A percentile compares a stretch with the other conserved stretches of the same genome.
Evolutionary conservation across 2,888 invertebrate genomes (phyloP).

Genomic region (Xestoiulus laeticollis): DNA sequence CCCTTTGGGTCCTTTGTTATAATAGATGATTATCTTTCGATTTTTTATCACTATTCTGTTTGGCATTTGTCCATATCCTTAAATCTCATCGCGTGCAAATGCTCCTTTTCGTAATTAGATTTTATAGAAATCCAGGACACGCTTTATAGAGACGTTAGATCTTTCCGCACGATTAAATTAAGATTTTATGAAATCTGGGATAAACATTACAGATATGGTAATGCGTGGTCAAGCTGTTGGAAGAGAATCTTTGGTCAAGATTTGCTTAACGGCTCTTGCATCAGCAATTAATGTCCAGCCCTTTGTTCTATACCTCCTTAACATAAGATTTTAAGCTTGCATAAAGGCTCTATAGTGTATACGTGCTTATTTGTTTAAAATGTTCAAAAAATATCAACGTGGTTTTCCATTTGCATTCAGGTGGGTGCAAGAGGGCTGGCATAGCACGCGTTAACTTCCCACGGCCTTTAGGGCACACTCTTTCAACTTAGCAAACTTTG

Average conservation of each 20-base stretch:
- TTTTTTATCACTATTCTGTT: neutral
- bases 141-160: neutral
- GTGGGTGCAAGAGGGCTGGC: neutral
- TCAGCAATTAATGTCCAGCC: neutral
- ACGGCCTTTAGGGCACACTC: slow-evolving; percentile 49
- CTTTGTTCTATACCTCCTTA: neutral
- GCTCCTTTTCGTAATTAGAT: neutral
- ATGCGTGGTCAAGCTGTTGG: slow-evolving; percentile 11
- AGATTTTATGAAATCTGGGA: slow-evolving; percentile 1
- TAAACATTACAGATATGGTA: neutral
- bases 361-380: slow-evolving; percentile 19
- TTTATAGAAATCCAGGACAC: neutral
- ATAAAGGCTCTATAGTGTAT: neutral
- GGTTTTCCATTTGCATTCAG: neutral
- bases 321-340: too few species aligned
- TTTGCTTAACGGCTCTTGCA: neutral
- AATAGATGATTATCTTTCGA: neutral
- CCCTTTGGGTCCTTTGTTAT: slow-evolving; percentile 1
- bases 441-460: slow-evolving; percentile 49
- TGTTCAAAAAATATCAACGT: slow-evolving; percentile 19
- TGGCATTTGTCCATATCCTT: neutral
- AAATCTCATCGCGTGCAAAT: neutral
- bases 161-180: neutral
- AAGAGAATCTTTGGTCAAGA: neutral
- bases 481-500: slow-evolving; percentile 48